Conservation (phyloP, 2,113 vertebrate species). For the Podarcis raffonei region DNA sequence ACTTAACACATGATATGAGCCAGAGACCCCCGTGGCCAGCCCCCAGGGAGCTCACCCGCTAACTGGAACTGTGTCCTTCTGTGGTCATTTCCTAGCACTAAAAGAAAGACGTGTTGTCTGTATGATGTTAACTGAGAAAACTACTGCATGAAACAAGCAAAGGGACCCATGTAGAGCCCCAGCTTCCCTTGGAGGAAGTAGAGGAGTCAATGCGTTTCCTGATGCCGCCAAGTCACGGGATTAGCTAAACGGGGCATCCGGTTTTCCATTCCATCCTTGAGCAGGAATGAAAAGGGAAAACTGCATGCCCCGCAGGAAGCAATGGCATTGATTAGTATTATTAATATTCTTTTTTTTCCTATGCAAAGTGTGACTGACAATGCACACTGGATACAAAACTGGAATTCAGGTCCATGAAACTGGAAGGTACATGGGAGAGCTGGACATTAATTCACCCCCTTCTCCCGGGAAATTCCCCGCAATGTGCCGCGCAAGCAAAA, state of each 20-base stretch:
- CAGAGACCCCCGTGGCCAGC: constrained; percentile 32
- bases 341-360: constrained; percentile 40
- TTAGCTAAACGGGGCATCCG: not conserved
- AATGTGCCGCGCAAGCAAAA: not conserved
- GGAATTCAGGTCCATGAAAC: not conserved
- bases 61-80: constrained; percentile 64
- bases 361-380: constrained; percentile 42
- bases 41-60: constrained; percentile 38
- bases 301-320: not conserved
- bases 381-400: not conserved
- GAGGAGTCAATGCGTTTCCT: rapidly evolving
- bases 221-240: not conserved
- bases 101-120: constrained; percentile 6
- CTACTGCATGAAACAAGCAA: constrained; percentile 32
- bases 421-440: not conserved
- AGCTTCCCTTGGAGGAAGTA: constrained; percentile 24
- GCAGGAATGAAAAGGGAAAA: not conserved
- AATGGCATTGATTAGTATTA: constrained; percentile 22
- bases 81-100: constrained; percentile 54
- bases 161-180: not conserved
- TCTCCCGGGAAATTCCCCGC: not conserved
- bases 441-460: not conserved
- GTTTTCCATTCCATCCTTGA: not conserved
- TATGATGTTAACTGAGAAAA: not conserved
- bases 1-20: constrained; percentile 43